Percentiles rank a stretch among this genome's conserved stretches.
Evolutionary conservation across 2,888 invertebrate species (phyloP).

Genomic region (Neoscelio sp.): DNA sequence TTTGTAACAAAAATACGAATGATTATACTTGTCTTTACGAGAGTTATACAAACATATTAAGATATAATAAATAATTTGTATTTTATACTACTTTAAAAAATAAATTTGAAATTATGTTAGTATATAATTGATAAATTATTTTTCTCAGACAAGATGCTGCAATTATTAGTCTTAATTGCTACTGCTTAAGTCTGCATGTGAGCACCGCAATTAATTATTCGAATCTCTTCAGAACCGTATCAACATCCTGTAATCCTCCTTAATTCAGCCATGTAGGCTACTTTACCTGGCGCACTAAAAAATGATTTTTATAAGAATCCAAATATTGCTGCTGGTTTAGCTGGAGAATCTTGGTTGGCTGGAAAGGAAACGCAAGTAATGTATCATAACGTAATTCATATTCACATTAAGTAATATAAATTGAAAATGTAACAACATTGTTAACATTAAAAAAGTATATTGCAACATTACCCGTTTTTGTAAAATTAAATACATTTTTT

Average conservation of each 20-base stretch:
- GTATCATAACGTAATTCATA: too few relatives aligned
- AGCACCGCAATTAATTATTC: conserved; percentile 74
- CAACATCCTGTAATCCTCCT: conserved; percentile 90
- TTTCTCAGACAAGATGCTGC: conserved; percentile 62
- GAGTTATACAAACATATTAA: too few relatives aligned
- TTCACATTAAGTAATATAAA: too few relatives aligned
- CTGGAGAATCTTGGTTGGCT: conserved; percentile 91
- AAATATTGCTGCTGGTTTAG: conserved; percentile 88
- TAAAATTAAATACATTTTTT: too few relatives aligned
- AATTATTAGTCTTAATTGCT: conserved; percentile 66
- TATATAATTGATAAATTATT: not conserved
- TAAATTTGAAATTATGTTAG: too few relatives aligned
- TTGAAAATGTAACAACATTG: too few relatives aligned
- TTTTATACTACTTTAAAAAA: not conserved
- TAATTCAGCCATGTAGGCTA: conserved; percentile 89
- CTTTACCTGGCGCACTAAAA: conserved; percentile 88
- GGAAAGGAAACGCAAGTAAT: conserved; percentile 88
- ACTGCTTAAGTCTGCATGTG: conserved; percentile 70
- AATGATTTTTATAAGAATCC: conserved; percentile 92
- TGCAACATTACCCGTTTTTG: too few relatives aligned
- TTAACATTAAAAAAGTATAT: too few relatives aligned
- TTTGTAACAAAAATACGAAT: too few relatives aligned
- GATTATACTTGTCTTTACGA: too few relatives aligned
- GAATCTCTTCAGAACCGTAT: conserved; percentile 69
- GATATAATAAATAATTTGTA: too few relatives aligned